phyloP scores from a whole-genome alignment of 2,797 vertebrate genomes.

The Scyliorhinus canicula region DNA sequence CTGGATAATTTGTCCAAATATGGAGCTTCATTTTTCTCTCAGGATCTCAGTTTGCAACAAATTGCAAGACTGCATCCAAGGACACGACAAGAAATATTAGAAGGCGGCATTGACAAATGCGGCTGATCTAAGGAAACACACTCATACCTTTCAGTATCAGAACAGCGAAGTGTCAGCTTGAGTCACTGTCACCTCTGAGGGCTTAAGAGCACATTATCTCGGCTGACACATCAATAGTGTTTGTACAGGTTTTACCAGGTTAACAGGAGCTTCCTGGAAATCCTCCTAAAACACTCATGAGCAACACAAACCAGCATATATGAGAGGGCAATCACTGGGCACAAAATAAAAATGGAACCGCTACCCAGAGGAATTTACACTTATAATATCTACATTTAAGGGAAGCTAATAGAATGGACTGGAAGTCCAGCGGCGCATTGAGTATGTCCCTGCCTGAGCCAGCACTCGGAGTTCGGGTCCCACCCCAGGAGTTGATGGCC shows the following conservation, averaged over 20 bases:
- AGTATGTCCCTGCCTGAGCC: no score
- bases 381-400: neutral
- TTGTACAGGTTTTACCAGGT: neutral
- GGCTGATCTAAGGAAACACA: neutral
- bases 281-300: neutral
- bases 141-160: neutral
- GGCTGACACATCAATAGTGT: neutral
- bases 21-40: neutral
- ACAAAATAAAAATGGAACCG: neutral
- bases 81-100: neutral
- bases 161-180: neutral
- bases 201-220: neutral
- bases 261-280: neutral
- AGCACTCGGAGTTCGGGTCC: no score
- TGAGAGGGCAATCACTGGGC: neutral
- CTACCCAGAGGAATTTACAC: neutral
- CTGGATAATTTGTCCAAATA: conserved; percentile 80
- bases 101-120: neutral
- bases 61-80: neutral
- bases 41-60: conserved; percentile 5
- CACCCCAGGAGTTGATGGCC: no score
- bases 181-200: neutral
- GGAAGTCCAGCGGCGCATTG: no score
- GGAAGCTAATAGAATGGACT: neutral
- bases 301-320: neutral